Evolutionary conservation across 2,797 vertebrate species (phyloP).

Genomic region (Pyrrhura leucotis): DNA sequence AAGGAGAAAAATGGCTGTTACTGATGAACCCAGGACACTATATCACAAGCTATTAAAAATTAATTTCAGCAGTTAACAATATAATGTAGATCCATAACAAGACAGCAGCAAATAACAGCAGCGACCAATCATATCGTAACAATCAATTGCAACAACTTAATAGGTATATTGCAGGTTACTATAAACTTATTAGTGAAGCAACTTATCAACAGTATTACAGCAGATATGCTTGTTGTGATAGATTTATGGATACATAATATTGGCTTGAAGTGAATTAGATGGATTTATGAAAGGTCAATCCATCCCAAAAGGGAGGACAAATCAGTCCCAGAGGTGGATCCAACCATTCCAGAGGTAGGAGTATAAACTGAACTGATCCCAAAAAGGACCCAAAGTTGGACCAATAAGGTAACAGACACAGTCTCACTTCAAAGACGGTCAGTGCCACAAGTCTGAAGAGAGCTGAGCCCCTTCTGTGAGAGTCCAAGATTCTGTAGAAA

Average conservation of each 20-base stretch:
- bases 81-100: neutral
- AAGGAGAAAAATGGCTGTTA: no score
- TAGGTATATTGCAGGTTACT: neutral
- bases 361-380: neutral
- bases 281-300: neutral
- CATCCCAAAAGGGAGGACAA: neutral
- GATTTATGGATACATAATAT: neutral
- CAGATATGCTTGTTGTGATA: neutral
- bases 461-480: rapidly evolving
- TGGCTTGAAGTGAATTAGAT: neutral
- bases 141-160: neutral
- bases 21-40: neutral
- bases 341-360: neutral
- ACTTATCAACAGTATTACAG: neutral
- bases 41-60: neutral
- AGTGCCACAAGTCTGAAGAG: neutral
- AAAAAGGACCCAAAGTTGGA: neutral
- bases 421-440: neutral
- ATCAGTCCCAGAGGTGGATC: neutral
- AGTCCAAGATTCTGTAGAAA: neutral
- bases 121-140: neutral
- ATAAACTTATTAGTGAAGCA: neutral
- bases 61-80: neutral
- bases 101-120: neutral
- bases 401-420: neutral